Conservation (phyloP, 30 jellyfish, hydroid and myxozoan species). For the Hydractinia echinata region DNA sequence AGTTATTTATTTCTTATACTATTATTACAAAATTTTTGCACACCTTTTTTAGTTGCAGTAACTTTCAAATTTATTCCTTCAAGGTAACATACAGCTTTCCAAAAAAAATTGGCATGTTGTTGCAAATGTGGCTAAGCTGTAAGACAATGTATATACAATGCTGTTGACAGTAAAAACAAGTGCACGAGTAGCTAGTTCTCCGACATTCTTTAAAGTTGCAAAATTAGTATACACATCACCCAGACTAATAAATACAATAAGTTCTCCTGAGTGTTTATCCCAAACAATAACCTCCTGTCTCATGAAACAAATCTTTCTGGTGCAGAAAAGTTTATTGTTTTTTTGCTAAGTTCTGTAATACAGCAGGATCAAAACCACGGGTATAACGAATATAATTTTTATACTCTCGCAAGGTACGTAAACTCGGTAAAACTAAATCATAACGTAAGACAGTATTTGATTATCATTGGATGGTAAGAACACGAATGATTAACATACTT, state of each 20-base stretch:
- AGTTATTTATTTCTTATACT: no score
- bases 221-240: constrained; percentile 50
- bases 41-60: constrained; percentile 50
- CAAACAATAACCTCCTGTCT: constrained; percentile 45
- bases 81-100: constrained; percentile 49
- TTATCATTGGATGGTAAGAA: not conserved
- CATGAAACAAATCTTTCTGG: constrained; percentile 39
- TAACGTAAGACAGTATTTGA: constrained; percentile 16
- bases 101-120: constrained; percentile 42
- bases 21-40: no score
- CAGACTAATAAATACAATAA: constrained; percentile 46
- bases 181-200: constrained; percentile 50
- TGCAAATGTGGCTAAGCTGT: constrained; percentile 56
- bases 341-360: constrained; percentile 28
- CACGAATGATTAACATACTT: not conserved
- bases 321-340: constrained; percentile 17
- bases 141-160: constrained; percentile 45
- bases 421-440: constrained; percentile 26
- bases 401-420: not conserved
- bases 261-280: constrained; percentile 52
- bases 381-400: constrained; percentile 23
- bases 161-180: constrained; percentile 49
- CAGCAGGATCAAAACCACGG: constrained; percentile 40
- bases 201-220: constrained; percentile 37
- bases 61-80: constrained; percentile 43